Evolutionary conservation across 2,113 vertebrate species (phyloP).

Genomic region (Saccopteryx bilineata): DNA sequence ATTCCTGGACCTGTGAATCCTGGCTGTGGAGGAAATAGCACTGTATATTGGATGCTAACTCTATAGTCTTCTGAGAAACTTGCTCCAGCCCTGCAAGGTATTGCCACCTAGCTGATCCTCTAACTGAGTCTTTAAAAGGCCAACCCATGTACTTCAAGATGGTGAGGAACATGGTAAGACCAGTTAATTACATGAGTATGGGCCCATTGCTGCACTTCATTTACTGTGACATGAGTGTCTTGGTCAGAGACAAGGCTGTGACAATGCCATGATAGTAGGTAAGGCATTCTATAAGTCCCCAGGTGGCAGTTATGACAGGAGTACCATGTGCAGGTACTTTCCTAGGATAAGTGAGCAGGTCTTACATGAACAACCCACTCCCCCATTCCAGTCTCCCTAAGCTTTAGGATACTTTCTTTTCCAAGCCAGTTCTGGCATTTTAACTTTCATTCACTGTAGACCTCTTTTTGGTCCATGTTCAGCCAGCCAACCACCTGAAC

Average conservation of each 20-base stretch:
- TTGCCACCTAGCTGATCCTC: background rate
- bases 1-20: background rate
- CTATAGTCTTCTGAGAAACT: background rate
- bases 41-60: background rate
- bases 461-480: background rate
- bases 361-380: background rate
- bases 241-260: background rate
- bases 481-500: too few relatives aligned
- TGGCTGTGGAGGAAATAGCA: background rate
- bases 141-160: background rate
- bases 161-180: background rate
- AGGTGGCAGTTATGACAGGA: background rate
- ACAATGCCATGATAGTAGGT: background rate
- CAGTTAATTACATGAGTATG: background rate
- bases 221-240: background rate
- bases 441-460: background rate
- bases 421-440: background rate
- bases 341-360: background rate
- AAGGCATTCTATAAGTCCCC: background rate
- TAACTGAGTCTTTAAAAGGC: background rate
- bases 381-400: background rate
- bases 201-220: background rate
- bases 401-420: background rate
- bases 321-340: background rate
- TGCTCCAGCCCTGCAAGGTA: background rate